A percentile compares a stretch with the other conserved stretches of the same genome.
Evolutionary conservation across 1,140 invertebrate genomes (phyloP).

Genomic region (Brachionus sp.): DNA sequence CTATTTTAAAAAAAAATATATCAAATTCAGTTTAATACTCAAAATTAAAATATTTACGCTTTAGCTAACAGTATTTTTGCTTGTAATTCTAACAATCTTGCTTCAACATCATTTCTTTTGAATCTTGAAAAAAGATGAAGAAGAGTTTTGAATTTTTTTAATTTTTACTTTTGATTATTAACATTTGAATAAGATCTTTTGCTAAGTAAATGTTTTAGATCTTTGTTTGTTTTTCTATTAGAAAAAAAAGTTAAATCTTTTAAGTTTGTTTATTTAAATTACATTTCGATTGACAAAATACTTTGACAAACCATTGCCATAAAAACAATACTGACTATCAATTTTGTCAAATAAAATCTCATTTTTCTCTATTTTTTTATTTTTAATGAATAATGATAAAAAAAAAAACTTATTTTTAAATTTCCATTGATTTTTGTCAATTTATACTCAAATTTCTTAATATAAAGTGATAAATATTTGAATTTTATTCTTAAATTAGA

Average conservation of each 20-base stretch:
- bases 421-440: background rate
- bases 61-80: conserved; percentile 12
- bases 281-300: background rate
- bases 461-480: background rate
- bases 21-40: too few species aligned
- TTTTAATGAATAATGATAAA: background rate
- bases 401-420: background rate
- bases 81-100: conserved; percentile 18
- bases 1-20: background rate
- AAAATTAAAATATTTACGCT: background rate
- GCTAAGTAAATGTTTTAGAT: background rate
- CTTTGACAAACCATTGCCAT: background rate
- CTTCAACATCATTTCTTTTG: conserved; percentile 37
- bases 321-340: background rate
- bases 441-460: background rate
- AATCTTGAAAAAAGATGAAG: background rate
- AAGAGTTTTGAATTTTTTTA: background rate
- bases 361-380: background rate
- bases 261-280: background rate
- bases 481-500: background rate
- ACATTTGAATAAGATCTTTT: background rate
- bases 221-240: background rate
- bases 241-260: background rate
- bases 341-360: background rate
- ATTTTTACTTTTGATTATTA: background rate